Evolutionary conservation across 1,140 invertebrate genomes (phyloP).

Genomic region (Pteromalus puparum): DNA sequence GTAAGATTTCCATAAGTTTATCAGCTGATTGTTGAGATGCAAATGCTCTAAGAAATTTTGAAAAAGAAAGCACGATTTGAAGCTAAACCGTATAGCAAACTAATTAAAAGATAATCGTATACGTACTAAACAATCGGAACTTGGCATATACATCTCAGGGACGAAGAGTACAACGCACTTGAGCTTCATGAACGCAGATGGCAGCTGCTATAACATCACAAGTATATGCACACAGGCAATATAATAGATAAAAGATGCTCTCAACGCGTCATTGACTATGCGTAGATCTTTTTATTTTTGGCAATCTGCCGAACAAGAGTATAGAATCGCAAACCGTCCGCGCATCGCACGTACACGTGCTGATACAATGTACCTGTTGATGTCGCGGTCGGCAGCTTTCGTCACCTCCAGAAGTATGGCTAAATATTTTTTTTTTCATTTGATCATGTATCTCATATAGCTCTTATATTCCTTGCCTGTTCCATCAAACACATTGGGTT

Average conservation of each 20-base stretch:
- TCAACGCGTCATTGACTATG: slow-evolving; percentile 12
- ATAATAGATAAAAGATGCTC: not conserved
- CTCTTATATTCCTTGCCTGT: too few species aligned
- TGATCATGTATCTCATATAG: too few species aligned
- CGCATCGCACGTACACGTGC: not conserved
- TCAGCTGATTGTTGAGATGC: not conserved
- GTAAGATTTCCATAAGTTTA: not conserved
- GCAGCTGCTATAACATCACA: not conserved
- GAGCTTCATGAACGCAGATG: not conserved
- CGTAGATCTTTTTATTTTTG: slow-evolving; percentile 13
- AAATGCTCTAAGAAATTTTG: too few species aligned
- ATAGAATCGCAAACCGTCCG: not conserved
- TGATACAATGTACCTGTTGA: not conserved
- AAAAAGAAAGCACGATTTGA: too few species aligned
- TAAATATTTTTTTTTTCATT: too few species aligned
- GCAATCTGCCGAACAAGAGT: not conserved
- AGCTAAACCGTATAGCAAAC: too few species aligned
- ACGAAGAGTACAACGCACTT: not conserved
- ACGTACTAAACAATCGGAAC: too few species aligned
- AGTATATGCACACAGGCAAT: not conserved
- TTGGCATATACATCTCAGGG: too few species aligned
- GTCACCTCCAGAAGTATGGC: not conserved
- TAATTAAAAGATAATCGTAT: too few species aligned
- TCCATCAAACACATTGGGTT: too few species aligned
- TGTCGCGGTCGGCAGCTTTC: not conserved